Evolutionary conservation across 1,140 invertebrate genomes (phyloP).

Genomic region (Camponotus vicinus): DNA sequence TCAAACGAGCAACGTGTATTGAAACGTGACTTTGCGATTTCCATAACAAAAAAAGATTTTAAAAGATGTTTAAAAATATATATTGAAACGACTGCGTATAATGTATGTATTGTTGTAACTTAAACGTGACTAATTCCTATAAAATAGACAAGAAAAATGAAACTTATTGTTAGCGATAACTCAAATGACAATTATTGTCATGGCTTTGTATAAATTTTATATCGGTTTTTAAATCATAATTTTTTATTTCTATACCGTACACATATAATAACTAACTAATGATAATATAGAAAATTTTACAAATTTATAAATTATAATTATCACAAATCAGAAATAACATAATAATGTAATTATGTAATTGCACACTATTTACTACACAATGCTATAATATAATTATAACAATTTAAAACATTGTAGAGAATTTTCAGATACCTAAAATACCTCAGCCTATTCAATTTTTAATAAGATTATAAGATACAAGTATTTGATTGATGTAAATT

Average conservation of each 20-base stretch:
- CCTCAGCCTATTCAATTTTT: not conserved
- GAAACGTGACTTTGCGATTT: not conserved
- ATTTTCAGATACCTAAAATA: not conserved
- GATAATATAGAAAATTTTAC: too few relatives aligned
- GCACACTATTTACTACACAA: too few relatives aligned
- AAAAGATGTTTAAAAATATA: not conserved
- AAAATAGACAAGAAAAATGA: not conserved
- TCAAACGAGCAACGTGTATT: not conserved
- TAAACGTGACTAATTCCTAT: not conserved
- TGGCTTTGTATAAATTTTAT: too few relatives aligned
- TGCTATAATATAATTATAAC: too few relatives aligned
- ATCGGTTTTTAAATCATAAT: too few relatives aligned
- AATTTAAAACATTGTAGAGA: not conserved
- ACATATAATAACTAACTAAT: too few relatives aligned
- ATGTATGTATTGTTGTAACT: not conserved
- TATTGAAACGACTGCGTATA: not conserved
- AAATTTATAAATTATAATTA: too few relatives aligned
- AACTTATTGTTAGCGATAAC: not conserved
- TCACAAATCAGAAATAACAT: too few relatives aligned
- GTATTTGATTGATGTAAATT: not conserved
- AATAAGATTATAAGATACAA: not conserved
- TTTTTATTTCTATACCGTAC: too few relatives aligned
- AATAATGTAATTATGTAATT: too few relatives aligned
- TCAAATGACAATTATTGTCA: not conserved
- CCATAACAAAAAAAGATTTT: not conserved